A percentile compares a stretch with the other conserved stretches of the same genome.
Evolutionary conservation across 2,888 invertebrate genomes (phyloP).

Genomic region (Epiperipatus broadwayi): DNA sequence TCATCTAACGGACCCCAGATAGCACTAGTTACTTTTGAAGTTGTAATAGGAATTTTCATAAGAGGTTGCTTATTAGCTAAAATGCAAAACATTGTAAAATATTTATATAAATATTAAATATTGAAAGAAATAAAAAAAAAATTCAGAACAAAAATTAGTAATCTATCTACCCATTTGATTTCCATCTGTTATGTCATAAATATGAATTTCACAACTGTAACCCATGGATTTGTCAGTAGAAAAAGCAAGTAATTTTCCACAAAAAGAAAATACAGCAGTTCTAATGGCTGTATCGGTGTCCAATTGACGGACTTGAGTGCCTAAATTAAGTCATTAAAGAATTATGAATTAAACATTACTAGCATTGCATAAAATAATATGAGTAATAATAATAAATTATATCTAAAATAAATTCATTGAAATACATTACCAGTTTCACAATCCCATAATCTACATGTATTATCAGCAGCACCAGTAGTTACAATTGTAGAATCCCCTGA

Average conservation of each 20-base stretch:
- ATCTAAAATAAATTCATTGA: slow-evolving; percentile 4
- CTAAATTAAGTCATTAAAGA: slow-evolving; percentile 22
- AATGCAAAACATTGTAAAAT: slow-evolving; percentile 13
- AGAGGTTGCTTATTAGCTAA: slow-evolving; percentile 46
- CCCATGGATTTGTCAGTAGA: slow-evolving; percentile 83
- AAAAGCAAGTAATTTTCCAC: slow-evolving; percentile 74
- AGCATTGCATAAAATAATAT: neutral
- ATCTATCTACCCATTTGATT: slow-evolving; percentile 23
- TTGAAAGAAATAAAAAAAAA: neutral
- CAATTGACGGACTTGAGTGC: slow-evolving; percentile 54
- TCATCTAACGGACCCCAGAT: slow-evolving; percentile 88
- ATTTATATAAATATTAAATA: neutral
- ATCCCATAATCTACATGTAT: slow-evolving; percentile 80
- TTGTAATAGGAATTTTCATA: slow-evolving; percentile 51
- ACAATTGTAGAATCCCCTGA: slow-evolving; percentile 72
- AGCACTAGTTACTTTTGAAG: slow-evolving; percentile 67
- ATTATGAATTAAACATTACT: slow-evolving; percentile 7
- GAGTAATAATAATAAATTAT: neutral
- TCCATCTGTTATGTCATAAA: slow-evolving; percentile 37
- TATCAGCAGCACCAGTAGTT: slow-evolving; percentile 85
- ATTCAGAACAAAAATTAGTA: neutral
- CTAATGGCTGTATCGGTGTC: slow-evolving; percentile 71
- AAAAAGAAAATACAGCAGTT: slow-evolving; percentile 75
- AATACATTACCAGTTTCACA: slow-evolving; percentile 39
- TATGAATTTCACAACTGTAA: slow-evolving; percentile 67